These are phyloP conservation scores for Elephantulus edwardii DNA, from an alignment of 2,113 vertebrate species.

Conservation along the genomic window DNA sequence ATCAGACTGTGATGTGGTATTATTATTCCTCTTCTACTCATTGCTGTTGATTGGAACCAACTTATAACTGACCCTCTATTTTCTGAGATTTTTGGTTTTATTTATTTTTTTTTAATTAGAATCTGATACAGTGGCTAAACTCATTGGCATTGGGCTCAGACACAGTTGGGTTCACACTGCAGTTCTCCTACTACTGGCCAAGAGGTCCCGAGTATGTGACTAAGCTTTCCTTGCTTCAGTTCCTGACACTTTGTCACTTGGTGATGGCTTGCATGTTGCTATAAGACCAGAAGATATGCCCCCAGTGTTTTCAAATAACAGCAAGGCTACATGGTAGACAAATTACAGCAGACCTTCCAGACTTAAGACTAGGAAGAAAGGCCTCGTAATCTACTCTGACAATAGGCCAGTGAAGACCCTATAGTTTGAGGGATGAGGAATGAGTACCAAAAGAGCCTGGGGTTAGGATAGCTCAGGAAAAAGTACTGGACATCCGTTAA, in stretches of 20 bases:
- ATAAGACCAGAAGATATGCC: neutral
- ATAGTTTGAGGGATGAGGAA: neutral
- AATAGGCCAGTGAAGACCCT: neutral
- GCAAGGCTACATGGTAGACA: neutral
- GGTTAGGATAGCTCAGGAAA: neutral
- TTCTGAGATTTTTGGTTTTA: too few relatives aligned
- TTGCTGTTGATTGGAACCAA: too few relatives aligned
- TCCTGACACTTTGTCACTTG: neutral
- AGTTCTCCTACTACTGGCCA: neutral
- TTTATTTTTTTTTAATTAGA: too few relatives aligned
- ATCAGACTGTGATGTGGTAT: too few relatives aligned
- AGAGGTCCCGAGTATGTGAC: neutral
- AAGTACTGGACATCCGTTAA: too few relatives aligned
- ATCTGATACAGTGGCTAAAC: neutral
- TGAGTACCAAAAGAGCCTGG: neutral
- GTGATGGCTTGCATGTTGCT: neutral
- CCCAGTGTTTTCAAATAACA: neutral
- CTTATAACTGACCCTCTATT: too few relatives aligned
- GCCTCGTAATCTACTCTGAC: neutral
- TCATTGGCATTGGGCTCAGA: neutral
- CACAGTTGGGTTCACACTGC: neutral
- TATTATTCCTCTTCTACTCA: too few relatives aligned
- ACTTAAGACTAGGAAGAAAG: neutral
- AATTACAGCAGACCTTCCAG: neutral
- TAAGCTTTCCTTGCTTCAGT: neutral